These are phyloP conservation scores for Neuroscelio doddi DNA, from an alignment of 2,888 invertebrate genomes.

Conservation along the genomic window DNA sequence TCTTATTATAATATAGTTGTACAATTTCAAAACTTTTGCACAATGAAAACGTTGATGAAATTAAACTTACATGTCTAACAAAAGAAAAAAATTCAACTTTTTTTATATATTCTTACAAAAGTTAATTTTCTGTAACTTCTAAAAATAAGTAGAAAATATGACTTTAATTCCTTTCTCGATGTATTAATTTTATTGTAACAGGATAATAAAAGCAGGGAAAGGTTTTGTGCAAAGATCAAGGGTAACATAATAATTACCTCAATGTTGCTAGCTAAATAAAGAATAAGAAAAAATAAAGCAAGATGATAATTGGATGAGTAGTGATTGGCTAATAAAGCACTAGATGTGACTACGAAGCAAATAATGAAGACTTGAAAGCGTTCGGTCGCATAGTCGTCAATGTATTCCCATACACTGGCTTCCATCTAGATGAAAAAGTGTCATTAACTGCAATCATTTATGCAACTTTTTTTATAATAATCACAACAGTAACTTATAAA, in stretches of 20 bases:
- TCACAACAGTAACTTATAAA: no score
- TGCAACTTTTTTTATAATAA: no score
- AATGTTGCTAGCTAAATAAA: slow-evolving; percentile 63
- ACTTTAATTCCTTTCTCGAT: not conserved
- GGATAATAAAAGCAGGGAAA: no score
- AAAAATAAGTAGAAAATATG: no score
- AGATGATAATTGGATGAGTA: slow-evolving; percentile 63
- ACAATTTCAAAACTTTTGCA: no score
- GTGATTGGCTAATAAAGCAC: slow-evolving; percentile 66
- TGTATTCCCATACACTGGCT: slow-evolving; percentile 71
- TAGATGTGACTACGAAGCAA: slow-evolving; percentile 70
- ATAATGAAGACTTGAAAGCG: slow-evolving; percentile 67
- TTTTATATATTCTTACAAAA: no score
- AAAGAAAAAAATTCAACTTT: no score
- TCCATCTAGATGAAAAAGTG: slow-evolving; percentile 67
- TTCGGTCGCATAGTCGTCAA: slow-evolving; percentile 66
- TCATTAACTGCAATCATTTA: slow-evolving; percentile 38
- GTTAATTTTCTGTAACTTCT: no score
- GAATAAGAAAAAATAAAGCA: slow-evolving; percentile 65
- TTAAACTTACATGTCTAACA: no score
- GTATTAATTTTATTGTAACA: no score
- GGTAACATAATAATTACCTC: slow-evolving; percentile 68
- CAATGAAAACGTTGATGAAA: no score
- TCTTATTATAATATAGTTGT: no score
- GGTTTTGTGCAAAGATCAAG: not conserved